Conservation (phyloP, 92 coral and sea anemone genomes). For the Paramuricea clavata region DNA sequence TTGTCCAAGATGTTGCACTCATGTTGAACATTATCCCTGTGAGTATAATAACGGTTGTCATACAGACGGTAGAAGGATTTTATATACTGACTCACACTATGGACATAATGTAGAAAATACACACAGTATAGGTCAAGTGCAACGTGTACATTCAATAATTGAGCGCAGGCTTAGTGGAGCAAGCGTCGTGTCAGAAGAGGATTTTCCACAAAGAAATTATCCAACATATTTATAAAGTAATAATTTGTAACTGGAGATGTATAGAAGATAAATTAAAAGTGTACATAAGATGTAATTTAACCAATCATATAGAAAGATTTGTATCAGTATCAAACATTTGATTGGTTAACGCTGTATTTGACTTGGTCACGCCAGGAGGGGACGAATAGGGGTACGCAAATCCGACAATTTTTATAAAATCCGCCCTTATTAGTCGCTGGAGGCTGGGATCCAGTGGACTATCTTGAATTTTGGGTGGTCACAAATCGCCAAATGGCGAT, state of each 20-base stretch:
- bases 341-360: too few species aligned
- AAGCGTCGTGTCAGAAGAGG: constrained; percentile 6
- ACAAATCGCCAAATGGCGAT: too few species aligned
- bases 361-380: too few species aligned
- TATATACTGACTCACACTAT: constrained; percentile 7
- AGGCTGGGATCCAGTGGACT: too few species aligned
- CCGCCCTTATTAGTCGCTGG: too few species aligned
- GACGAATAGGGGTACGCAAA: too few species aligned
- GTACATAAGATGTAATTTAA: too few species aligned
- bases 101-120: neutral
- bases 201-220: constrained; percentile 12
- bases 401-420: too few species aligned
- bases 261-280: too few species aligned
- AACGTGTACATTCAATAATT: constrained; percentile 19
- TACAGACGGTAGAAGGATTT: constrained; percentile 16
- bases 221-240: constrained; percentile 31
- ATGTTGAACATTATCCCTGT: neutral
- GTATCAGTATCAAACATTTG: too few species aligned
- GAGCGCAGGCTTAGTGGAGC: constrained; percentile 11
- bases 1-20: constrained; percentile 32
- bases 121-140: neutral
- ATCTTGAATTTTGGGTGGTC: too few species aligned
- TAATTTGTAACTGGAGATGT: neutral
- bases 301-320: too few species aligned
- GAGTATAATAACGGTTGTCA: constrained; percentile 2